phyloP scores from a whole-genome alignment of 2,888 invertebrate species.

The Choristoneura rosaceana region DNA sequence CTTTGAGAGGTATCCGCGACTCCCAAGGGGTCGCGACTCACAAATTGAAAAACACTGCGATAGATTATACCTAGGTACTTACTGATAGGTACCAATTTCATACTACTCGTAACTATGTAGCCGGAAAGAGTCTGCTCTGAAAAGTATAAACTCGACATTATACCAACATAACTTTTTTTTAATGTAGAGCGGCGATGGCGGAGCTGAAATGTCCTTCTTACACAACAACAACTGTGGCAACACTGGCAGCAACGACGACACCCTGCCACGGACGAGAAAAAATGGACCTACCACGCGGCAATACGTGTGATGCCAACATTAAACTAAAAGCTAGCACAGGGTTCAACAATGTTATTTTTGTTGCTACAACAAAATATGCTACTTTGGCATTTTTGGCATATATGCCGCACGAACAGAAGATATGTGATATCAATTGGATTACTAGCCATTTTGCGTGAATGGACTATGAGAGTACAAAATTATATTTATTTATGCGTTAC shows the following conservation, averaged over 20 bases:
- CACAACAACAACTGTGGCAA: slow-evolving; percentile 87
- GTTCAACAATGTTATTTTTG: slow-evolving; percentile 1
- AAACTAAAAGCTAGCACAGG: slow-evolving; percentile 1
- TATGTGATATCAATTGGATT: slow-evolving; percentile 47
- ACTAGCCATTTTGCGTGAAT: slow-evolving; percentile 55
- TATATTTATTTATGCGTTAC: slow-evolving; percentile 51
- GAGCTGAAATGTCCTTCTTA: slow-evolving; percentile 89
- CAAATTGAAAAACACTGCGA: too few species aligned
- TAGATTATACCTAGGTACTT: too few species aligned
- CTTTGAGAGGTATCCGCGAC: too few species aligned
- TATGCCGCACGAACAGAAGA: slow-evolving; percentile 52
- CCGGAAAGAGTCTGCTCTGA: too few species aligned
- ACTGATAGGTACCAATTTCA: too few species aligned
- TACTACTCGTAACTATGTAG: too few species aligned
- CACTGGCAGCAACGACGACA: slow-evolving; percentile 72
- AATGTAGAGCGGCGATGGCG: slow-evolving; percentile 72
- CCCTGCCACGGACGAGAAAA: slow-evolving; percentile 73
- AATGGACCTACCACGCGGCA: slow-evolving; percentile 71
- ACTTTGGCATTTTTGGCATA: slow-evolving; percentile 54
- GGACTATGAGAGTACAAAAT: slow-evolving; percentile 74
- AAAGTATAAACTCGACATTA: too few species aligned
- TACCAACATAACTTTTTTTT: slow-evolving; percentile 39
- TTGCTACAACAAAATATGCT: slow-evolving; percentile 48
- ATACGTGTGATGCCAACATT: slow-evolving; percentile 65
- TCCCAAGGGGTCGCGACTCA: too few species aligned